These are phyloP conservation scores for Nyctalus aviator DNA, from an alignment of 2,797 vertebrate species.

Conservation along the genomic window DNA sequence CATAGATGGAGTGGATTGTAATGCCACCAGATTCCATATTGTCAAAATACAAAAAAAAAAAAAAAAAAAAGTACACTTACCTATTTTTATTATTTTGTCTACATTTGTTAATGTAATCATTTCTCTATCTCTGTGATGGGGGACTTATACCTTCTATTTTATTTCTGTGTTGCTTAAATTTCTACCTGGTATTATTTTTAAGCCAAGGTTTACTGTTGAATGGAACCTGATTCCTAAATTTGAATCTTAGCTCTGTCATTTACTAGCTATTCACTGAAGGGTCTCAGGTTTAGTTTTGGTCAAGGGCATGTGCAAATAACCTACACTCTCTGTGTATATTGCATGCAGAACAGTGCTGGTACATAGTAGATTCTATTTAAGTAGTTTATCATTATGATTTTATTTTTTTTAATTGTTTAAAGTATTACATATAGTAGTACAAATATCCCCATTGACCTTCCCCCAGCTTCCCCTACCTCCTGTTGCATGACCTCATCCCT, in stretches of 20 bases:
- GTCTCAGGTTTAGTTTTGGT: too few species aligned
- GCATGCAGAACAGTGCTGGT: neutral
- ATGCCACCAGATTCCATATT: neutral
- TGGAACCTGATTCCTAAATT: neutral
- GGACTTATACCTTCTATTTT: neutral
- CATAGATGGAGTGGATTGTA: neutral
- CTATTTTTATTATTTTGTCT: slow-evolving; percentile 19
- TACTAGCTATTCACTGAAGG: too few species aligned
- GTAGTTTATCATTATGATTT: neutral
- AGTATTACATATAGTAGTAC: too few species aligned
- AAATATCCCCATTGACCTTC: too few species aligned
- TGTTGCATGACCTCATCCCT: too few species aligned
- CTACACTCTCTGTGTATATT: neutral
- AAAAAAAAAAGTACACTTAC: neutral
- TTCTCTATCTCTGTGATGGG: neutral
- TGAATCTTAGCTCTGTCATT: neutral
- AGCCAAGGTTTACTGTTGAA: neutral
- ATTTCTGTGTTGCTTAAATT: slow-evolving; percentile 23
- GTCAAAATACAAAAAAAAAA: neutral
- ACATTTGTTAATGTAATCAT: slow-evolving; percentile 9
- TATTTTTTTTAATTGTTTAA: neutral
- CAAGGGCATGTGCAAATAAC: too few species aligned
- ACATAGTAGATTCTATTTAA: neutral
- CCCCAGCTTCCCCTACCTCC: too few species aligned
- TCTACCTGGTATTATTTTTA: slow-evolving; percentile 23